These are phyloP conservation scores for Nipponia nippon DNA, from an alignment of 2,113 vertebrate genomes.

Conservation along the genomic window DNA sequence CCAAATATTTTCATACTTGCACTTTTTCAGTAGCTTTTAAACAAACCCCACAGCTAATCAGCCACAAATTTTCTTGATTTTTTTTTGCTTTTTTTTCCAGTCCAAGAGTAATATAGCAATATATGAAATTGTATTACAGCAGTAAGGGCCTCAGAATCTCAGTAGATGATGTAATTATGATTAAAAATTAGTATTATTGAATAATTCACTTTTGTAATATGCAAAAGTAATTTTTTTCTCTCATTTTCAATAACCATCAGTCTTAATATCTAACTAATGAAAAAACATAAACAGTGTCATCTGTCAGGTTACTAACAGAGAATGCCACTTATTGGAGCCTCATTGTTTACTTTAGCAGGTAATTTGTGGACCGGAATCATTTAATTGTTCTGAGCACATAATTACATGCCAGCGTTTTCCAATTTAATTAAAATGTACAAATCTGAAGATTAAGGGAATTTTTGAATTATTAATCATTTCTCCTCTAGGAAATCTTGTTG, in stretches of 20 bases:
- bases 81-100: background rate
- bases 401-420: conserved; percentile 82
- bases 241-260: conserved; percentile 68
- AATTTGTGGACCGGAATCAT: conserved; percentile 80
- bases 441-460: conserved; percentile 82
- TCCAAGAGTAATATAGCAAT: background rate
- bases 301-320: conserved; percentile 67
- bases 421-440: conserved; percentile 87
- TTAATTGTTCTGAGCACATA: conserved; percentile 82
- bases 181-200: conserved; percentile 69
- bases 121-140: background rate
- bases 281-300: conserved; percentile 66
- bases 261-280: conserved; percentile 70
- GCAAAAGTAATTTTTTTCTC: conserved; percentile 63
- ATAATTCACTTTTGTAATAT: conserved; percentile 67
- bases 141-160: conserved; percentile 37
- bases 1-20: background rate
- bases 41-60: background rate
- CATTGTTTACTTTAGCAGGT: conserved; percentile 84
- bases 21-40: conserved; percentile 2
- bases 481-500: conserved; percentile 88
- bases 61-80: background rate
- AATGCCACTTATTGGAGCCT: conserved; percentile 68
- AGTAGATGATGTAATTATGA: conserved; percentile 60
- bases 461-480: conserved; percentile 89